Conservation (phyloP, 2,888 invertebrate species). For the Hymenopus coronatus region DNA sequence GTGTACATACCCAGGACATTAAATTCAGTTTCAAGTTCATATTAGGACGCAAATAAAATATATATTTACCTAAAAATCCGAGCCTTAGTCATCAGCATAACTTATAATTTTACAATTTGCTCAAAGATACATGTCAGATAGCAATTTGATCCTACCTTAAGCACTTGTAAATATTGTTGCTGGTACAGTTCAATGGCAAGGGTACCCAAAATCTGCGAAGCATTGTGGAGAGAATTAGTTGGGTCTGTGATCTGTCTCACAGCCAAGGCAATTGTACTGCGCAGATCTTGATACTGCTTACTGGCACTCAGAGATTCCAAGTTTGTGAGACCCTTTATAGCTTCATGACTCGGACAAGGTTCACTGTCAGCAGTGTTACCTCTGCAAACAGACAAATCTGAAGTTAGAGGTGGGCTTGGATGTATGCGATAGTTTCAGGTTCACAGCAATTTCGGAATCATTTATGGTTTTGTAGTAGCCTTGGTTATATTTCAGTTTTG, state of each 20-base stretch:
- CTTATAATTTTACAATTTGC: too few relatives aligned
- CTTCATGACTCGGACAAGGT: constrained; percentile 46
- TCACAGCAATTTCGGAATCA: too few relatives aligned
- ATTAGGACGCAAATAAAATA: too few relatives aligned
- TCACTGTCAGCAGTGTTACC: constrained; percentile 35
- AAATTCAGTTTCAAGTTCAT: too few relatives aligned
- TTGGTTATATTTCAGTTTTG: too few relatives aligned
- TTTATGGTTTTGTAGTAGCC: too few relatives aligned
- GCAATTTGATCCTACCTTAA: background rate
- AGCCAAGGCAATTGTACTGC: constrained; percentile 47
- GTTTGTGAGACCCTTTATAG: constrained; percentile 47
- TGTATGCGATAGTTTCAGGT: too few relatives aligned
- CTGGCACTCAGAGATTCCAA: constrained; percentile 47
- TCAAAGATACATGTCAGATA: too few relatives aligned
- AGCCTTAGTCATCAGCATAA: too few relatives aligned
- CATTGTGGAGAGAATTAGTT: constrained; percentile 35
- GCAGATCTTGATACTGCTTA: constrained; percentile 49
- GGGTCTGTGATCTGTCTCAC: constrained; percentile 40
- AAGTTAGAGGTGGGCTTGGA: background rate
- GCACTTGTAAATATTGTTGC: constrained; percentile 32
- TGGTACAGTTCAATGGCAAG: constrained; percentile 37
- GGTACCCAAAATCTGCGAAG: constrained; percentile 34
- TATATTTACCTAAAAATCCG: too few relatives aligned
- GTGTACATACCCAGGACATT: too few relatives aligned
- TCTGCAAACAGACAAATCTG: background rate